A percentile compares a stretch with the other conserved stretches of the same genome.
phyloP scores from a whole-genome alignment of 2,797 vertebrate species.

The Zalophus californianus region DNA sequence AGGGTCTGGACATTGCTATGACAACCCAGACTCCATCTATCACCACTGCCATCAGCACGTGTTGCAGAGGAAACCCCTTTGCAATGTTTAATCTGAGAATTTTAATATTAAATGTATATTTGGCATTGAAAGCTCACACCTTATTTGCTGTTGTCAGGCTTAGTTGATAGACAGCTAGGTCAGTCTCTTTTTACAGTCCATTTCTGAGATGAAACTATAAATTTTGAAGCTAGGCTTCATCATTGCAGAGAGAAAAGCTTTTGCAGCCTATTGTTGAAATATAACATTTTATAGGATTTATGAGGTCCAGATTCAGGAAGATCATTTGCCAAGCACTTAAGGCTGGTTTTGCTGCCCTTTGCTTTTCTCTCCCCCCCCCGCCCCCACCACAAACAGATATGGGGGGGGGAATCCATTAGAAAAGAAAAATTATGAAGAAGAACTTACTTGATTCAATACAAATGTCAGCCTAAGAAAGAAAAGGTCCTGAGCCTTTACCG shows the following conservation, averaged over 20 bases:
- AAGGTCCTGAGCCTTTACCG: slow-evolving; percentile 70
- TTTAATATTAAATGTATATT: slow-evolving; percentile 81
- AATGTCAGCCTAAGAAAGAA: slow-evolving; percentile 83
- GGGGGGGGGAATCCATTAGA: slow-evolving; percentile 85
- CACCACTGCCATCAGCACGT: slow-evolving; percentile 66
- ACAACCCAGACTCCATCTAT: slow-evolving; percentile 78
- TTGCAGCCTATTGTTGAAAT: slow-evolving; percentile 90
- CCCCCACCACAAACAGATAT: slow-evolving; percentile 66
- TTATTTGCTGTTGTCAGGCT: slow-evolving; percentile 87
- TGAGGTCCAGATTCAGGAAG: slow-evolving; percentile 89
- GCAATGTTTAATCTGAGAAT: slow-evolving; percentile 76
- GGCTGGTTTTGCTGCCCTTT: slow-evolving; percentile 88
- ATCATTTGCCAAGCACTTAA: slow-evolving; percentile 92
- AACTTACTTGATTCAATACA: slow-evolving; percentile 86
- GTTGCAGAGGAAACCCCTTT: slow-evolving; percentile 67
- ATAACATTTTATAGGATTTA: slow-evolving; percentile 91
- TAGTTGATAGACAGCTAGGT: slow-evolving; percentile 89
- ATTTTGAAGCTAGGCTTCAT: slow-evolving; percentile 89
- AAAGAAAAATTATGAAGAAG: slow-evolving; percentile 89
- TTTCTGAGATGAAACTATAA: slow-evolving; percentile 91
- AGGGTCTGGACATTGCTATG: slow-evolving; percentile 83
- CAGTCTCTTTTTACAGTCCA: slow-evolving; percentile 90
- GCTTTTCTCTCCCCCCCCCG: slow-evolving; percentile 83
- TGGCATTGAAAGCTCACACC: slow-evolving; percentile 84
- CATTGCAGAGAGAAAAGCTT: slow-evolving; percentile 88